Percentiles rank a stretch among this genome's conserved stretches.
Evolutionary conservation across 2,888 invertebrate species (phyloP).

Genomic region (Balanococcus diminutus): DNA sequence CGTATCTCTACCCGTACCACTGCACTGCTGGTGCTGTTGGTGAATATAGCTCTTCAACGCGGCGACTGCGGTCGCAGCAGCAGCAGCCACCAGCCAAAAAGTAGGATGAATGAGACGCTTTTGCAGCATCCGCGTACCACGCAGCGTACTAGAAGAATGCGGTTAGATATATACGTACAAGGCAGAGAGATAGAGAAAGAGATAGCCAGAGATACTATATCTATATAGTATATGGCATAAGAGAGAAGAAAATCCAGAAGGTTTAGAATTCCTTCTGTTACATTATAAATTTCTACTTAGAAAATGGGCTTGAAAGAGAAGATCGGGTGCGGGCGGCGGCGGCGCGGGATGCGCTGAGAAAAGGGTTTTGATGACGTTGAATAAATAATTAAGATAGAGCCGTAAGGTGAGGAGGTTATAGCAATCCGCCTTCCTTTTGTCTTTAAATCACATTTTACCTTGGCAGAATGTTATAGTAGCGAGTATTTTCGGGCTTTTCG

Average conservation of each 20-base stretch:
- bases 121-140: background rate
- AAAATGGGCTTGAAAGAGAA: conserved; percentile 38
- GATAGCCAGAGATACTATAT: background rate
- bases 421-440: conserved; percentile 52
- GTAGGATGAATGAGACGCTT: background rate
- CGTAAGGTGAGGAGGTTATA: conserved; percentile 53
- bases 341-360: background rate
- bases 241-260: conserved; percentile 52
- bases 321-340: background rate
- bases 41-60: no score
- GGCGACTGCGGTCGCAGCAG: no score
- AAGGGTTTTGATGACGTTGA: conserved; percentile 52
- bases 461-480: conserved; percentile 42
- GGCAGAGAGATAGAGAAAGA: background rate
- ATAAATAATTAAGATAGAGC: conserved; percentile 55
- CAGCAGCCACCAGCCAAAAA: no score
- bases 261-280: conserved; percentile 54
- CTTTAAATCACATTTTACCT: conserved; percentile 54
- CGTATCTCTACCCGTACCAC: background rate
- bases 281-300: conserved; percentile 54
- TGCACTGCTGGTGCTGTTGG: no score
- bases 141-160: conserved; percentile 22
- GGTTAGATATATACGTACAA: conserved; percentile 28
- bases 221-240: background rate
- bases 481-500: background rate